phyloP scores from a whole-genome alignment of 2,888 invertebrate species.

The Linyphia triangularis region DNA sequence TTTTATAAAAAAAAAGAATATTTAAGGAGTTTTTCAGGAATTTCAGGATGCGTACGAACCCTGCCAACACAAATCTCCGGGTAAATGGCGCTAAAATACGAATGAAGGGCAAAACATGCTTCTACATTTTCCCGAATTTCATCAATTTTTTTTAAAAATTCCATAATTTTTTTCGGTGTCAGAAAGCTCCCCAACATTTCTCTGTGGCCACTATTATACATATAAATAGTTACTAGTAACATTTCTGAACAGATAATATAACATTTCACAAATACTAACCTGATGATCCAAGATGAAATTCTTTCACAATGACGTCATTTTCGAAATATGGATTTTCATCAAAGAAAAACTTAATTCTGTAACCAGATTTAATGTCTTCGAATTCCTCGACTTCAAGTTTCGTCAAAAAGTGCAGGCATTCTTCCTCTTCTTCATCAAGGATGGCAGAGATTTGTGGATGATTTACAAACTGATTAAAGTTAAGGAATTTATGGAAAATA shows the following conservation, averaged over 20 bases:
- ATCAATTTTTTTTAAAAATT: too few species aligned
- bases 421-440: slow-evolving; percentile 90
- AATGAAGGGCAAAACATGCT: too few species aligned
- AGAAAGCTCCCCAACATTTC: background rate
- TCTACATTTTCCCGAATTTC: too few species aligned
- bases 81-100: too few species aligned
- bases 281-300: slow-evolving; percentile 86
- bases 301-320: slow-evolving; percentile 88
- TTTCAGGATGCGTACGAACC: too few species aligned
- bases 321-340: slow-evolving; percentile 91
- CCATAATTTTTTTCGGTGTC: background rate
- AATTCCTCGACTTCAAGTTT: slow-evolving; percentile 91
- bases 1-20: too few species aligned
- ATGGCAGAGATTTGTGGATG: slow-evolving; percentile 91
- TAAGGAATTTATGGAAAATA: slow-evolving; percentile 51
- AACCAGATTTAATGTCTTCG: slow-evolving; percentile 92
- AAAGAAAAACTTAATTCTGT: slow-evolving; percentile 87
- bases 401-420: slow-evolving; percentile 86
- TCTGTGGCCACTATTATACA: background rate
- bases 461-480: slow-evolving; percentile 85
- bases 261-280: slow-evolving; percentile 80
- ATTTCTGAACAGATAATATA: background rate
- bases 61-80: too few species aligned
- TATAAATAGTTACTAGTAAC: background rate
- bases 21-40: too few species aligned